Conservation (phyloP, 2,888 invertebrate species). For the Patella ulyssiponensis region DNA sequence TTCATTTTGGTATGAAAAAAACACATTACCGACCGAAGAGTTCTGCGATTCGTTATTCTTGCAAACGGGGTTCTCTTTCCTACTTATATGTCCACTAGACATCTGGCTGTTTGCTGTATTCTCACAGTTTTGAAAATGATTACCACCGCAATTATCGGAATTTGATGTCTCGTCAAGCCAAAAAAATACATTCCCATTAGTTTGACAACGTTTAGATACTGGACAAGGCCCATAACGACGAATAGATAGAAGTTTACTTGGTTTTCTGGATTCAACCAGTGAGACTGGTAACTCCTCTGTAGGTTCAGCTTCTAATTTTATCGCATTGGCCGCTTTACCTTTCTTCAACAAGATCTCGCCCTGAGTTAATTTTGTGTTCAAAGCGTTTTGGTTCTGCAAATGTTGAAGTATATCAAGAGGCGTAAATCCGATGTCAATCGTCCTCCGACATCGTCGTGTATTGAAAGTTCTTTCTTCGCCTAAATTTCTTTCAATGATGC, state of each 20-base stretch:
- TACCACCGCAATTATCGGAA: too few relatives aligned
- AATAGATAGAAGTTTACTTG: neutral
- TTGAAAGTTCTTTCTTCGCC: neutral
- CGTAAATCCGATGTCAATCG: neutral
- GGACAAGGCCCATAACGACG: neutral
- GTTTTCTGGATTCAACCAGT: neutral
- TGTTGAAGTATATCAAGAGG: neutral
- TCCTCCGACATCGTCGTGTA: neutral
- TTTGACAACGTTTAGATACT: too few relatives aligned
- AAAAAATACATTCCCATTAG: too few relatives aligned
- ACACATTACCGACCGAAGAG: too few relatives aligned
- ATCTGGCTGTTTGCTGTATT: too few relatives aligned
- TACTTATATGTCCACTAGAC: too few relatives aligned
- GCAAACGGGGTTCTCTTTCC: too few relatives aligned
- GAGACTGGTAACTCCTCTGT: neutral
- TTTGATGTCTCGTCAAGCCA: too few relatives aligned
- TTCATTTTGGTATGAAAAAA: too few relatives aligned
- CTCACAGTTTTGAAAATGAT: too few relatives aligned
- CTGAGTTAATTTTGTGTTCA: neutral
- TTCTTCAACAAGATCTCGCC: neutral
- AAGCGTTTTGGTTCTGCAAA: neutral
- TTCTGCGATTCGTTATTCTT: too few relatives aligned
- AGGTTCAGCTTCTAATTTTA: neutral
- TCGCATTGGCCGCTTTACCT: neutral
- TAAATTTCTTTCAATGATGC: neutral